Conservation (phyloP, 2,888 invertebrate genomes). For the Rhagium mordax region DNA sequence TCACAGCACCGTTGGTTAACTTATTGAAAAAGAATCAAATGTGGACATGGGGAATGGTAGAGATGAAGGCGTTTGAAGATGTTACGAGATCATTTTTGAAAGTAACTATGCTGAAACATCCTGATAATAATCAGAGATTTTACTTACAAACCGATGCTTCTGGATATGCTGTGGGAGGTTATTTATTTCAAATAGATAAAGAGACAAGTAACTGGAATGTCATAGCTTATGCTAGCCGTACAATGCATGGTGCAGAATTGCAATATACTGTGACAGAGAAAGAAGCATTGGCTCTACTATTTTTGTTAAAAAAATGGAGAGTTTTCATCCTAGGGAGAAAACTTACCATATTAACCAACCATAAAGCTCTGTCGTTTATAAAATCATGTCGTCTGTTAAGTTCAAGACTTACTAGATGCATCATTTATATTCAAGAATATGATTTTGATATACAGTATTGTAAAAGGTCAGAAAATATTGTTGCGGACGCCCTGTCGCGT, state of each 20-base stretch:
- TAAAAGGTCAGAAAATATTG: neutral
- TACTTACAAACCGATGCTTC: neutral
- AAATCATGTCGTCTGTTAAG: constrained; percentile 12
- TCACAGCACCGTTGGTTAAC: neutral
- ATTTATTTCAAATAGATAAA: neutral
- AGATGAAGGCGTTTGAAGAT: neutral
- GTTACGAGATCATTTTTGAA: neutral
- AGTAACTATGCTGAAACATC: neutral
- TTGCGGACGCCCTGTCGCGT: neutral
- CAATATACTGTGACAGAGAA: neutral
- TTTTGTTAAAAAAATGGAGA: neutral
- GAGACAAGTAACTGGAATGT: neutral
- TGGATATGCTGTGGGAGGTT: neutral
- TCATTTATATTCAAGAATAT: constrained; percentile 23
- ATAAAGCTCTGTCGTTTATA: constrained; percentile 16
- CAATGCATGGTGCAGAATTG: neutral
- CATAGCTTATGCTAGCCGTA: neutral
- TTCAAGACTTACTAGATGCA: constrained; percentile 18
- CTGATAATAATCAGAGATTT: neutral
- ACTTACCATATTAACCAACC: neutral
- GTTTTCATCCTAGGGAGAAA: neutral
- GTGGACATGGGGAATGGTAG: neutral
- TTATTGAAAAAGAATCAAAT: neutral
- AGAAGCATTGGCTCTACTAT: neutral
- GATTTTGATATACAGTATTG: constrained; percentile 26